phyloP scores from a whole-genome alignment of 2,888 invertebrate species.

The Machimus rusticus region DNA sequence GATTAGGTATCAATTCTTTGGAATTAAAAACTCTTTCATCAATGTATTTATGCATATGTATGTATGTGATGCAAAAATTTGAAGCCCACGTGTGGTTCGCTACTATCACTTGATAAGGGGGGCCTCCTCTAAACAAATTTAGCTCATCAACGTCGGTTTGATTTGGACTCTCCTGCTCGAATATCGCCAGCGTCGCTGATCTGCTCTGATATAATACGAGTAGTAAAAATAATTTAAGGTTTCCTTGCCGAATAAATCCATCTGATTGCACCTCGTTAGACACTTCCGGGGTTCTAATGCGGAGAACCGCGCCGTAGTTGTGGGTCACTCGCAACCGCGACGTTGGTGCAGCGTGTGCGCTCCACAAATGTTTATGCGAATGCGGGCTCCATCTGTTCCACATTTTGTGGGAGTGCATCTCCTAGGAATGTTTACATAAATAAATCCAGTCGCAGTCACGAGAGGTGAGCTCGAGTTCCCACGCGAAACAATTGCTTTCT shows the following conservation, averaged over 20 bases:
- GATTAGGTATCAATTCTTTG: no score
- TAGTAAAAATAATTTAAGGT: slow-evolving; percentile 17
- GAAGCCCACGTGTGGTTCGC: no score
- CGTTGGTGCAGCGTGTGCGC: background rate
- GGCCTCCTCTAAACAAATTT: background rate
- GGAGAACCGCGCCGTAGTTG: background rate
- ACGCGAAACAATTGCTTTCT: background rate
- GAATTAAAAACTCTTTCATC: no score
- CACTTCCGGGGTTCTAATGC: slow-evolving; percentile 16
- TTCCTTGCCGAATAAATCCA: background rate
- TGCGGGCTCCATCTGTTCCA: background rate
- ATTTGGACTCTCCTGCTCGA: background rate
- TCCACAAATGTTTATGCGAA: background rate
- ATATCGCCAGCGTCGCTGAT: background rate
- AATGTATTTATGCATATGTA: no score
- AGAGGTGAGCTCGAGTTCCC: background rate
- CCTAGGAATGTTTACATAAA: background rate
- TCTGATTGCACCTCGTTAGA: slow-evolving; percentile 14
- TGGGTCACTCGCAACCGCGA: background rate
- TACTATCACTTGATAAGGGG: no score
- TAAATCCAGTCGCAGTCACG: background rate
- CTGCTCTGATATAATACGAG: background rate
- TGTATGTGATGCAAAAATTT: no score
- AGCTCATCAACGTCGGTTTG: background rate
- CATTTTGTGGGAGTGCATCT: background rate